Evolutionary conservation across 2,888 invertebrate species (phyloP).

Genomic region (Ichneumoninae sp.): DNA sequence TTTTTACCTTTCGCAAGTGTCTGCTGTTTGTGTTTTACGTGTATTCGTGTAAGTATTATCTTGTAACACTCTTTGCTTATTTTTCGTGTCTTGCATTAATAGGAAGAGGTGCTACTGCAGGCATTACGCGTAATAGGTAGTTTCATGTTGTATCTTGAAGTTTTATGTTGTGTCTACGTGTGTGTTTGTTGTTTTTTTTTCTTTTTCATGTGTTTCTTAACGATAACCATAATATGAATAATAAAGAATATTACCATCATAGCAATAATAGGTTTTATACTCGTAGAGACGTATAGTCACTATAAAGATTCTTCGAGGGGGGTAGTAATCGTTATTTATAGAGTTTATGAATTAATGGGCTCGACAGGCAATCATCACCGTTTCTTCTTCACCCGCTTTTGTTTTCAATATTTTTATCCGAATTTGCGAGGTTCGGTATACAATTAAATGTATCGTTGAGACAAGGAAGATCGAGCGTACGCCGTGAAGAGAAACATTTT

Average conservation of each 20-base stretch:
- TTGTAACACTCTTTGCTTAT: constrained; percentile 30
- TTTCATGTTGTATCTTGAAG: constrained; percentile 19
- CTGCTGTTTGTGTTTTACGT: constrained; percentile 31
- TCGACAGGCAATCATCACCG: constrained; percentile 38
- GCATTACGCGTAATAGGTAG: constrained; percentile 51
- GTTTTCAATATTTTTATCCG: constrained; percentile 27
- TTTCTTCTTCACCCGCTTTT: constrained; percentile 8
- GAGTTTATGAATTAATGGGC: constrained; percentile 47
- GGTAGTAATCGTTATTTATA: constrained; percentile 45
- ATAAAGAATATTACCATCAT: constrained; percentile 81
- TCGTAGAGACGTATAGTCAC: constrained; percentile 68
- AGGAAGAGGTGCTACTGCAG: constrained; percentile 66
- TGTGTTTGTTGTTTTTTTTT: constrained; percentile 66
- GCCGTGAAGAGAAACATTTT: constrained; percentile 1
- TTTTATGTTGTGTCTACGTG: constrained; percentile 20
- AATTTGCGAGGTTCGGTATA: constrained; percentile 51
- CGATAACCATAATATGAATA: constrained; percentile 79
- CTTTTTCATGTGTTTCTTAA: constrained; percentile 76
- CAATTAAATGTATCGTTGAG: constrained; percentile 24
- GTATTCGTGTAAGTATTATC: constrained; percentile 31
- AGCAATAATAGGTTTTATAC: constrained; percentile 79
- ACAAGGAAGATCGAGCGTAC: constrained; percentile 31
- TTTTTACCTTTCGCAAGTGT: constrained; percentile 25
- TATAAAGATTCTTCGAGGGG: constrained; percentile 51
- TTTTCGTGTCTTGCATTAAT: constrained; percentile 36